Evolutionary conservation across 92 coral and sea anemone species (phyloP).

Genomic region (Galaxea fascicularis): DNA sequence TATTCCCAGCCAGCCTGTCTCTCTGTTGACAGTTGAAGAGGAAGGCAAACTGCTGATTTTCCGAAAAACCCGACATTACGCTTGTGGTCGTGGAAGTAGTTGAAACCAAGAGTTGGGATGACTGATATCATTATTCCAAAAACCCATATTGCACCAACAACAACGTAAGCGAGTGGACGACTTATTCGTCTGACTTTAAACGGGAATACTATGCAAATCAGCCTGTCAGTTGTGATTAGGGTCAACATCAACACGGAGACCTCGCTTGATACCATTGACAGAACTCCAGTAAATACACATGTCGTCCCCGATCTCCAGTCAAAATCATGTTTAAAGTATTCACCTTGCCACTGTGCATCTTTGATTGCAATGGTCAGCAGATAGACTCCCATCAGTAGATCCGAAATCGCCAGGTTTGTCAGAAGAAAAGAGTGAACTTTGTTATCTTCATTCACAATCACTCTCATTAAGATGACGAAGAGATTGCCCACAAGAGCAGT

Average conservation of each 20-base stretch:
- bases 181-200: slow-evolving; percentile 60
- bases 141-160: slow-evolving; percentile 43
- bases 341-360: slow-evolving; percentile 67
- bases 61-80: slow-evolving; percentile 53
- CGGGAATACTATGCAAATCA: slow-evolving; percentile 72
- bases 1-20: slow-evolving; percentile 81
- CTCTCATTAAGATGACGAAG: slow-evolving; percentile 52
- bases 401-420: slow-evolving; percentile 77
- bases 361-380: slow-evolving; percentile 64
- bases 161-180: background rate
- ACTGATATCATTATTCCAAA: slow-evolving; percentile 46
- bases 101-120: slow-evolving; percentile 45
- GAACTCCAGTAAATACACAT: slow-evolving; percentile 67
- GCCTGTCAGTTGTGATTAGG: slow-evolving; percentile 72
- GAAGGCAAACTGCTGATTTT: slow-evolving; percentile 77
- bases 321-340: slow-evolving; percentile 72
- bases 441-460: slow-evolving; percentile 49
- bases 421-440: slow-evolving; percentile 72
- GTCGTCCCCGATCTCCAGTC: slow-evolving; percentile 55
- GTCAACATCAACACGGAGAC: slow-evolving; percentile 68
- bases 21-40: slow-evolving; percentile 71
- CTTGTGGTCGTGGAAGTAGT: slow-evolving; percentile 52
- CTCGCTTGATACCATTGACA: slow-evolving; percentile 78
- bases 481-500: slow-evolving; percentile 72
- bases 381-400: slow-evolving; percentile 76